A percentile compares a stretch with the other conserved stretches of the same genome.
These are phyloP conservation scores for Diplazon laetatorius DNA, from an alignment of 2,888 invertebrate species.

Conservation along the genomic window DNA sequence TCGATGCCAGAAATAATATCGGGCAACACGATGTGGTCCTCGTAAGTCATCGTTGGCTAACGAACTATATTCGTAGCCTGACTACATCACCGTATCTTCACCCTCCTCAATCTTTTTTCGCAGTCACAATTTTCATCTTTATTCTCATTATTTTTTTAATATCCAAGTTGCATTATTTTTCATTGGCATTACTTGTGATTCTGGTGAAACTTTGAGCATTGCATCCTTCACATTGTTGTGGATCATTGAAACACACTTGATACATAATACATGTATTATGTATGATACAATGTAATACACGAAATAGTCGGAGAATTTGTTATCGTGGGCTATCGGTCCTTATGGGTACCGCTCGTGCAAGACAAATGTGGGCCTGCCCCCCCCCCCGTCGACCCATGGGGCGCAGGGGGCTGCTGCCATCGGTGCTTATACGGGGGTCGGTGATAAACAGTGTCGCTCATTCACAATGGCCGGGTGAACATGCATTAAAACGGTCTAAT, in stretches of 20 bases:
- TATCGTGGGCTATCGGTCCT: conserved; percentile 74
- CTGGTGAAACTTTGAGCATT: too few relatives aligned
- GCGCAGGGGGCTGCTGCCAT: conserved; percentile 63
- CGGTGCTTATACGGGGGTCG: conserved; percentile 76
- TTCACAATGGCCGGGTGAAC: conserved; percentile 82
- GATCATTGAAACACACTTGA: conserved; percentile 6
- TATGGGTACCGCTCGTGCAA: conserved; percentile 68
- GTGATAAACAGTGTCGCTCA: conserved; percentile 83
- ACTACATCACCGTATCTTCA: conserved; percentile 52
- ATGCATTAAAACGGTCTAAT: conserved; percentile 82
- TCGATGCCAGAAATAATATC: conserved; percentile 81
- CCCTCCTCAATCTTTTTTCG: conserved; percentile 41
- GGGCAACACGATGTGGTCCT: conserved; percentile 63
- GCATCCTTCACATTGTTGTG: too few relatives aligned
- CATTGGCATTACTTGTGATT: conserved; percentile 36
- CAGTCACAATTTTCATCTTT: conserved; percentile 42
- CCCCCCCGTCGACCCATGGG: conserved; percentile 75
- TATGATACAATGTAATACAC: conserved; percentile 1
- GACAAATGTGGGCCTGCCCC: conserved; percentile 79
- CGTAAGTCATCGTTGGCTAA: conserved; percentile 78
- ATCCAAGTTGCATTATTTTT: conserved; percentile 42
- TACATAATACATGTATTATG: conserved; percentile 13
- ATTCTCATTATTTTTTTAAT: conserved; percentile 49
- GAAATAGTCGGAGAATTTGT: conserved; percentile 72
- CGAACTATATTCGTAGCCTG: conserved; percentile 78